Evolutionary conservation across 2,113 vertebrate genomes (phyloP).

Genomic region (Apodemus sylvaticus): DNA sequence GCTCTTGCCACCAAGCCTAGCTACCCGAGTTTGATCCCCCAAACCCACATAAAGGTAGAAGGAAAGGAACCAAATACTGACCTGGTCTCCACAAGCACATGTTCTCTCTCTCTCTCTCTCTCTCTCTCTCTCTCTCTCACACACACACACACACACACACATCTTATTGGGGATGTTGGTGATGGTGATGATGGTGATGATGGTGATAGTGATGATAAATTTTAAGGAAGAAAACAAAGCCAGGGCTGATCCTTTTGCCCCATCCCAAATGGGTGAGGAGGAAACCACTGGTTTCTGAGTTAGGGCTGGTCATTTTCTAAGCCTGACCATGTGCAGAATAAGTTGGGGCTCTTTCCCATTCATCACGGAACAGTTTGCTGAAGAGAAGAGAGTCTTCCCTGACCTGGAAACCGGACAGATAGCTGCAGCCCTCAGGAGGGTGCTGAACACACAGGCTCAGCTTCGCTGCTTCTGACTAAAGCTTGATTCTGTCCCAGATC

Average conservation of each 20-base stretch:
- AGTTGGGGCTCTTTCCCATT: not conserved
- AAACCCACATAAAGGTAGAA: not conserved
- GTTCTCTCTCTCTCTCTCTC: not conserved
- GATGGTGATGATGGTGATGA: not conserved
- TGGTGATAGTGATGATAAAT: not conserved
- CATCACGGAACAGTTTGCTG: slow-evolving; percentile 40
- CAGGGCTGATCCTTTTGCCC: not conserved
- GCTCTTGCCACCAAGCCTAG: not conserved
- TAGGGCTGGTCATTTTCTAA: not conserved
- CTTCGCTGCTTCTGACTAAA: not conserved
- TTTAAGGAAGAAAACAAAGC: not conserved
- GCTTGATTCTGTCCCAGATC: not conserved
- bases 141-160: not conserved
- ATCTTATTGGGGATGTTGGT: too few relatives aligned
- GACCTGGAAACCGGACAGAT: not conserved
- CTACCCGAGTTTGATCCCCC: not conserved
- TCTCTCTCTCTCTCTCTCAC: not conserved
- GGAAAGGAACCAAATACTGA: not conserved
- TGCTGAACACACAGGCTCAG: not conserved
- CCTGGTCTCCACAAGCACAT: not conserved
- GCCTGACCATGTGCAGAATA: slow-evolving; percentile 15
- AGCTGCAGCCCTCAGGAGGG: not conserved
- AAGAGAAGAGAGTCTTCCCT: not conserved
- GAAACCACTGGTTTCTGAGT: not conserved
- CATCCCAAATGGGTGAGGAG: not conserved